Conservation (phyloP, 1,140 invertebrate genomes). For the Eurosta solidaginis region DNA sequence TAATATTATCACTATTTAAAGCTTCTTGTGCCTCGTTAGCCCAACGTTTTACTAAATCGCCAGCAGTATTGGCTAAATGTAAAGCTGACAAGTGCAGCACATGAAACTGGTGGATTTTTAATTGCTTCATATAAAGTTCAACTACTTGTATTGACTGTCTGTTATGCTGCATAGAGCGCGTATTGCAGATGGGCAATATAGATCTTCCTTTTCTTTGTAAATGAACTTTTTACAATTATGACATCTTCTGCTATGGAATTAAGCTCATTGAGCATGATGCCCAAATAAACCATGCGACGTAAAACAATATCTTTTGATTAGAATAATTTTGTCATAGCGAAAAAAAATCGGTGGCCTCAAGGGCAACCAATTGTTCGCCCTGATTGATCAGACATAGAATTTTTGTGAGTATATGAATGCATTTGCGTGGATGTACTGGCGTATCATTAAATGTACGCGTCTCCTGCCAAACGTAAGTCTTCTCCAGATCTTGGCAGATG, state of each 20-base stretch:
- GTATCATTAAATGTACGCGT: slow-evolving; percentile 97
- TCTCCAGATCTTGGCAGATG: slow-evolving; percentile 92
- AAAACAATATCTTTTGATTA: slow-evolving; percentile 96
- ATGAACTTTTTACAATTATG: slow-evolving; percentile 96
- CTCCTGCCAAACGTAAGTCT: slow-evolving; percentile 95
- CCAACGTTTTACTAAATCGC: slow-evolving; percentile 95
- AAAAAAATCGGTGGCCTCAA: slow-evolving; percentile 99
- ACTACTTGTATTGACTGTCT: slow-evolving; percentile 94
- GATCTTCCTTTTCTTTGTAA: slow-evolving; percentile 97
- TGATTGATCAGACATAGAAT: slow-evolving; percentile 95
- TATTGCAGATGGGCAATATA: slow-evolving; percentile 94
- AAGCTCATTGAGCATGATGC: slow-evolving; percentile 95
- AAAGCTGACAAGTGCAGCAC: slow-evolving; percentile 93
- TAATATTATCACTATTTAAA: slow-evolving; percentile 68
- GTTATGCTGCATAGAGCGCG: slow-evolving; percentile 96
- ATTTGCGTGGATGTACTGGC: slow-evolving; percentile 95
- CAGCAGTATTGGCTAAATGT: slow-evolving; percentile 81
- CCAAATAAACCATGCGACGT: no score
- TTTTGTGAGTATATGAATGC: slow-evolving; percentile 93
- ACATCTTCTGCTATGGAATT: slow-evolving; percentile 96
- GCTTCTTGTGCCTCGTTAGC: slow-evolving; percentile 88
- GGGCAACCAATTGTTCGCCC: slow-evolving; percentile 88
- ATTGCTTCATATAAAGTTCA: slow-evolving; percentile 99
- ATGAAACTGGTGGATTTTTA: slow-evolving; percentile 92
- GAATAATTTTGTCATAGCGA: slow-evolving; percentile 99